Evolutionary conservation across 2,888 invertebrate species (phyloP).

Genomic region (Diadromus collaris): DNA sequence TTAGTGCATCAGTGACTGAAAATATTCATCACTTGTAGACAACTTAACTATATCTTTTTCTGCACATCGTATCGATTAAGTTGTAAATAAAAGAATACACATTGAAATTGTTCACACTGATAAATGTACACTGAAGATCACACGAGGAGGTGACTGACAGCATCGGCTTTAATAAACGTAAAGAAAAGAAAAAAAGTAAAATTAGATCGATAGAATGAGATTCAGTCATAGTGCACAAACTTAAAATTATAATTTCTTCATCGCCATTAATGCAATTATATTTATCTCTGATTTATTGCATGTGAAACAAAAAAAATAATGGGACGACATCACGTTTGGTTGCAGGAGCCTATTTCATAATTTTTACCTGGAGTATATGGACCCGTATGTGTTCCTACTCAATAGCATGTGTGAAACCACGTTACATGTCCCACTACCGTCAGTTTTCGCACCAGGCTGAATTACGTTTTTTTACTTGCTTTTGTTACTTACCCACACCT

Average conservation of each 20-base stretch:
- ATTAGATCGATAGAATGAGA: constrained; percentile 2
- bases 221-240: constrained; percentile 19
- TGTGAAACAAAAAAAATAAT: constrained; percentile 77
- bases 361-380: constrained; percentile 80
- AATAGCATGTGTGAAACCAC: constrained; percentile 80
- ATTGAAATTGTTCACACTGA: not conserved
- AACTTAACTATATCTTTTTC: not conserved
- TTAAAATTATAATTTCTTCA: constrained; percentile 43
- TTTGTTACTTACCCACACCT: constrained; percentile 60
- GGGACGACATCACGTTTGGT: constrained; percentile 78
- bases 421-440: constrained; percentile 80
- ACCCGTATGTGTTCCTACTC: constrained; percentile 80
- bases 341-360: constrained; percentile 80
- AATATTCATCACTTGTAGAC: not conserved
- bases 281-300: constrained; percentile 69
- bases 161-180: not conserved
- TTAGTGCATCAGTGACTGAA: not conserved
- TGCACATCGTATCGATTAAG: not conserved
- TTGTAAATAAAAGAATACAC: too few relatives aligned
- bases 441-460: constrained; percentile 79
- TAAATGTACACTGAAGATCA: not conserved
- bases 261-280: constrained; percentile 53
- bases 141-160: constrained; percentile 28
- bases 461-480: constrained; percentile 74
- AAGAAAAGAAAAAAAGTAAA: constrained; percentile 4